phyloP scores from a whole-genome alignment of 2,797 vertebrate species.

The Steatocranus sp. region DNA sequence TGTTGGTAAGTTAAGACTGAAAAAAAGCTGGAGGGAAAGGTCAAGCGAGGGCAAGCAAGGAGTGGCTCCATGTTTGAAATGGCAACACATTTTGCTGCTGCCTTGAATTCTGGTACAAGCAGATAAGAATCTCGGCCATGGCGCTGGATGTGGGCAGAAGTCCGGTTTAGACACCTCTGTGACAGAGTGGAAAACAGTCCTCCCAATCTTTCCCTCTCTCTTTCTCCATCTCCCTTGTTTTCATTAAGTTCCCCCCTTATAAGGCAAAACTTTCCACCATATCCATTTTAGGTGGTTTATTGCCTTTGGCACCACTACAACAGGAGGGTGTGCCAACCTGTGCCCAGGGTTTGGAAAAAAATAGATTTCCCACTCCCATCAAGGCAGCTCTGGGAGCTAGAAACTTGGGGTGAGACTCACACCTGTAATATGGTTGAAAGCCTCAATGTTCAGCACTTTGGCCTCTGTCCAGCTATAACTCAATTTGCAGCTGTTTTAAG shows the following conservation, averaged over 20 bases:
- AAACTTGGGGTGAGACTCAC: slow-evolving; percentile 34
- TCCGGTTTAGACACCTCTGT: slow-evolving; percentile 64
- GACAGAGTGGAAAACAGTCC: slow-evolving; percentile 74
- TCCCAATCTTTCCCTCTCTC: slow-evolving; percentile 48
- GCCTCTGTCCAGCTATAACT: slow-evolving; percentile 7
- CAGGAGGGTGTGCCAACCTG: slow-evolving; percentile 75
- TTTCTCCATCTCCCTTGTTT: slow-evolving; percentile 69
- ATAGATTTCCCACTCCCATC: slow-evolving; percentile 37
- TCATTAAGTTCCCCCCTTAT: slow-evolving; percentile 68
- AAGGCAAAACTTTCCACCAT: slow-evolving; percentile 78
- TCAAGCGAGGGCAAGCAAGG: background rate
- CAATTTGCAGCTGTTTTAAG: slow-evolving; percentile 28
- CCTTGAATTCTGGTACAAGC: slow-evolving; percentile 10
- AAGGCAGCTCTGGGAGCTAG: slow-evolving; percentile 20
- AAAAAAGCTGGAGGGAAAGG: background rate
- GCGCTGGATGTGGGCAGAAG: slow-evolving; percentile 29
- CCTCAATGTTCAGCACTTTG: slow-evolving; percentile 18
- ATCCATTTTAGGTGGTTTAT: slow-evolving; percentile 82
- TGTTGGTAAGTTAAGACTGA: background rate
- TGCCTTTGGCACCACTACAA: slow-evolving; percentile 71
- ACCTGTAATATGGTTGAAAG: slow-evolving; percentile 53
- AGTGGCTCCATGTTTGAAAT: slow-evolving; percentile 6
- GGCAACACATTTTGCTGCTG: background rate
- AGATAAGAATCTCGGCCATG: slow-evolving; percentile 45
- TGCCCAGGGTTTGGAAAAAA: slow-evolving; percentile 68